Evolutionary conservation across 2,888 invertebrate species (phyloP).

Genomic region (Macrosoma leucophasiata): DNA sequence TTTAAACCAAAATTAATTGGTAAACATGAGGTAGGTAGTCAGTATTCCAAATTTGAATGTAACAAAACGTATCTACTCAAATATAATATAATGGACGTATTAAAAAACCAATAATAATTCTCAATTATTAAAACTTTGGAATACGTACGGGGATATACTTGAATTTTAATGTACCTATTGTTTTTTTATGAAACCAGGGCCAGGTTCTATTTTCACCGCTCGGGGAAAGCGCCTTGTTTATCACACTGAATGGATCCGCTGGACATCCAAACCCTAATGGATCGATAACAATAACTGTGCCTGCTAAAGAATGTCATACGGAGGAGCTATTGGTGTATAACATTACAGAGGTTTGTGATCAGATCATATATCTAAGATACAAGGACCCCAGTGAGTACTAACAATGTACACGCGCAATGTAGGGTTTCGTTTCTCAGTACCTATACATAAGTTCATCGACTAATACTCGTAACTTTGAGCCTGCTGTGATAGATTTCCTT

Average conservation of each 20-base stretch:
- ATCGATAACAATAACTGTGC: constrained; percentile 38
- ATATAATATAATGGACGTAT: no score
- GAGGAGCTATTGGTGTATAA: constrained; percentile 52
- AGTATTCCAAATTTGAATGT: no score
- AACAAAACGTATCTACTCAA: no score
- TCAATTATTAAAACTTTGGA: no score
- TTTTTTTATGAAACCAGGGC: constrained; percentile 35
- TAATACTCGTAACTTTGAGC: no score
- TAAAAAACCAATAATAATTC: no score
- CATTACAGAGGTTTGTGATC: constrained; percentile 51
- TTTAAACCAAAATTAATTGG: constrained; percentile 60
- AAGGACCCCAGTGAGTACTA: neutral
- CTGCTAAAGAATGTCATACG: constrained; percentile 48
- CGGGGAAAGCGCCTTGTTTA: constrained; percentile 55
- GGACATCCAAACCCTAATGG: constrained; percentile 55
- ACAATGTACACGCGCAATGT: neutral
- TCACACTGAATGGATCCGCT: constrained; percentile 44
- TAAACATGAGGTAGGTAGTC: constrained; percentile 58
- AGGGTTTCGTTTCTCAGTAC: no score
- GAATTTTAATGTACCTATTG: neutral
- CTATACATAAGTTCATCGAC: no score
- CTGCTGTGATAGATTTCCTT: no score
- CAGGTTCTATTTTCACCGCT: constrained; percentile 58
- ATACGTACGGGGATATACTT: no score
- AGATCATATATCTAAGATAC: neutral